Evolutionary conservation across 2,113 vertebrate species (phyloP).

Genomic region (Psilopogon haemacephalus): DNA sequence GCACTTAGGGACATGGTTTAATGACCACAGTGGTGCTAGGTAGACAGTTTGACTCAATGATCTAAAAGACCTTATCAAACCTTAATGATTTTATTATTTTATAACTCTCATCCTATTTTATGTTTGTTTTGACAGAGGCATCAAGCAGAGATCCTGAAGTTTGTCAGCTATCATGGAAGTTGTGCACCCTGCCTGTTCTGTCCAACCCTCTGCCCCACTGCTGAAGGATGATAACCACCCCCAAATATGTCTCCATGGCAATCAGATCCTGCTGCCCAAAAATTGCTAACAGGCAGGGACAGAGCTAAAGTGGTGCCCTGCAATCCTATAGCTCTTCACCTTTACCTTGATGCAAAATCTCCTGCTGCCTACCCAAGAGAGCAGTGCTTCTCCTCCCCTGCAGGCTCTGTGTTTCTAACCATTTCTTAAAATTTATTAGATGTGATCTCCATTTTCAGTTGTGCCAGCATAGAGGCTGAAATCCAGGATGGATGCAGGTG

Average conservation of each 20-base stretch:
- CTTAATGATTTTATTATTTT: background rate
- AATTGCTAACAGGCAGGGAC: background rate
- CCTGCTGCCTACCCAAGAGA: background rate
- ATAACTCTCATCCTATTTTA: background rate
- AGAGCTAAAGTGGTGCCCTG: background rate
- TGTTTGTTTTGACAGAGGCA: slow-evolving; percentile 56
- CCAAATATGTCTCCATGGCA: background rate
- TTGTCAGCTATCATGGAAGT: background rate
- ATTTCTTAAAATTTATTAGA: background rate
- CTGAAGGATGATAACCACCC: background rate
- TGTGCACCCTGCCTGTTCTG: background rate
- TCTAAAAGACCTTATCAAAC: no score
- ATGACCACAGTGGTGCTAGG: no score
- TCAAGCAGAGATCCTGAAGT: background rate
- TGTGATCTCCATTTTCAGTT: background rate
- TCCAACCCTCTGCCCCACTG: background rate
- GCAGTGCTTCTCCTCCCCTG: background rate
- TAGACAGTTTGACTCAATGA: no score
- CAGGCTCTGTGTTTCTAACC: slow-evolving; percentile 21
- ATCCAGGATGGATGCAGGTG: background rate
- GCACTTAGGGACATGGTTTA: no score
- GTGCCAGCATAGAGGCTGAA: background rate
- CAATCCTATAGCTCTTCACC: background rate
- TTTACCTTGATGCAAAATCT: background rate
- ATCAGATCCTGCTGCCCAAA: background rate